Base-by-base conservation (phyloP, 2,888 invertebrate genomes). In the Callyntrura sp. region DNA sequence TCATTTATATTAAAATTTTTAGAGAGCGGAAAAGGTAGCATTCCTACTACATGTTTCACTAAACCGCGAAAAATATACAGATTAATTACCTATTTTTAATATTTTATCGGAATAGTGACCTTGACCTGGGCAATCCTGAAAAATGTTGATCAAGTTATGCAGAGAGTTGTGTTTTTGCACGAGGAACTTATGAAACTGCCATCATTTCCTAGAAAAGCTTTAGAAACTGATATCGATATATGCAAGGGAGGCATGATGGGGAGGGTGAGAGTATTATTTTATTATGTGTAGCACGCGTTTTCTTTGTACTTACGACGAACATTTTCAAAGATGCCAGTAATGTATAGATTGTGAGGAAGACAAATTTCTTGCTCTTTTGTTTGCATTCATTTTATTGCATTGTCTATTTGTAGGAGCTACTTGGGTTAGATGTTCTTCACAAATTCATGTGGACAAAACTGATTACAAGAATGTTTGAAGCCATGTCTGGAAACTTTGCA, bases 381-480 rank as follows among this genome's bases (percentile, higher is more conserved):
- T 12, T 17, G n/a, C n/a, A 68, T 68, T 0, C n/a, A 57, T 60
- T 25, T 45, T 76, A 43, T 60, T 0, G 83, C 43, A 84, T 70
- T 68, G 6, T 73, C 45, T 85, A 88, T 88, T 92, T 94, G 92
- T 94, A 97, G 96, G 98, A 98, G 93, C 95, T 99, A 51, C 96
- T 98, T 76, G 98, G 99, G 0, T 95, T 99, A 92, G 99, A 99
- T 94, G 91, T 99, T 0, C 95, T 99, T 91, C 99, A 99, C 94
- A 99, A 99, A 95, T 98, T 99, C 94, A 98, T 98, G 96, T 99
- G 99, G 99, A 98, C 99, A 1, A 97, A 98, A 92, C 95, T 99
- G 51, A 98, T 99, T 94, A 97, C 98, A 0, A 96, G 98, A 76
- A 98, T 99, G 98, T 99, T 99, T 94, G 98, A 98, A 95, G 98